Conservation (phyloP, 2,888 invertebrate genomes). For the Andrena fulva region DNA sequence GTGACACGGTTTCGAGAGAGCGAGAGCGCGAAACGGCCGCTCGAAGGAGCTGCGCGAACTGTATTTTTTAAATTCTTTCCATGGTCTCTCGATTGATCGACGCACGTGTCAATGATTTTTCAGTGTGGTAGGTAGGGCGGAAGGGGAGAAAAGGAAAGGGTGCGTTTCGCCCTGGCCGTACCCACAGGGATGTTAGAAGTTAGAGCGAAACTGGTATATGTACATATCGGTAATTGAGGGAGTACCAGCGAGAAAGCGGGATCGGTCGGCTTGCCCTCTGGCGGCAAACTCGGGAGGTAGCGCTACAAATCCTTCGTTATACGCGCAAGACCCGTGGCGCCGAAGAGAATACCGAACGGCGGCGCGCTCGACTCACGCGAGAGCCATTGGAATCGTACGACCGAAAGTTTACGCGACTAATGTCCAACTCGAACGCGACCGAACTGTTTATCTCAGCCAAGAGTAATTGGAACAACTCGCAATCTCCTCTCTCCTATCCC, state of each 20-base stretch:
- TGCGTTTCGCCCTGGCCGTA: no score
- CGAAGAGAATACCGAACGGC: not conserved
- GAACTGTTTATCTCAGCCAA: constrained; percentile 27
- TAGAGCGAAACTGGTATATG: no score
- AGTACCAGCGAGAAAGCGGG: no score
- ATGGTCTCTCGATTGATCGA: not conserved
- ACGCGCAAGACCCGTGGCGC: not conserved
- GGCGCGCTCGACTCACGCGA: constrained; percentile 4
- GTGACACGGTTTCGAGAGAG: constrained; percentile 28
- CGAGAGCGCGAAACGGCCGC: not conserved
- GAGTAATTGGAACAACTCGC: constrained; percentile 25
- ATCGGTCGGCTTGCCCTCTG: no score
- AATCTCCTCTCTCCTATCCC: not conserved
- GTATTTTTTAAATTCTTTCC: constrained; percentile 3
- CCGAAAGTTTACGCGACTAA: constrained; percentile 23
- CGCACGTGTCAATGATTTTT: not conserved
- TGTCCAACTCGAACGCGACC: constrained; percentile 7
- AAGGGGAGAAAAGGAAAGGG: no score
- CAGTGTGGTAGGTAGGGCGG: no score
- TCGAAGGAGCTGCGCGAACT: constrained; percentile 2
- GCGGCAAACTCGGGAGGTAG: no score
- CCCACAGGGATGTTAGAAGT: no score
- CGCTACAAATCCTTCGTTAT: not conserved
- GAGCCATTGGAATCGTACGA: constrained; percentile 2
- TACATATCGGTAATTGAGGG: no score